phyloP scores from a whole-genome alignment of 2,113 vertebrate species.

The Tupaia chinensis region DNA sequence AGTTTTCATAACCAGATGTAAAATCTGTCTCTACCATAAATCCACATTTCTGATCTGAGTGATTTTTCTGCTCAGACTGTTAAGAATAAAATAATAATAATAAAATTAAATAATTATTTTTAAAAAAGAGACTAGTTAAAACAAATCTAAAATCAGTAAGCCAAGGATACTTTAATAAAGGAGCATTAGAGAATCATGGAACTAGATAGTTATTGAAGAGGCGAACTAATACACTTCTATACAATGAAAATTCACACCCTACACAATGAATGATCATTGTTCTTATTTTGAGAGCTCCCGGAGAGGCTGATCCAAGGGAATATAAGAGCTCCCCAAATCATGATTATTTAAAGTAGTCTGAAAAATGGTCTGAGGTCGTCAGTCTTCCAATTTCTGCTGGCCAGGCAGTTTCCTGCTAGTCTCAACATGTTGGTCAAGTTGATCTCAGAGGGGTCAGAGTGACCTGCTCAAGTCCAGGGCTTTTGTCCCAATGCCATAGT shows the following conservation, averaged over 20 bases:
- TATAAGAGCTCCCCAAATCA: not conserved
- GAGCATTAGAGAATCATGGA: not conserved
- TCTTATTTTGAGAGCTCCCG: not conserved
- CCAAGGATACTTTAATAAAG: not conserved
- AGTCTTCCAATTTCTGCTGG: not conserved
- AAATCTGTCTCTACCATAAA: slow-evolving; percentile 17
- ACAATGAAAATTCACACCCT: not conserved
- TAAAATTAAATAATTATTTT: too few relatives aligned
- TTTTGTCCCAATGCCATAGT: not conserved
- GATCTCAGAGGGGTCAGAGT: not conserved
- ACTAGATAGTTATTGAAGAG: not conserved
- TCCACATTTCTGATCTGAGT: not conserved
- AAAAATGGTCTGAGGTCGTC: not conserved
- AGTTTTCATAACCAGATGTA: not conserved
- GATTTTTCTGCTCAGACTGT: slow-evolving; percentile 31
- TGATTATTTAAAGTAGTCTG: not conserved
- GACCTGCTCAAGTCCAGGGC: not conserved
- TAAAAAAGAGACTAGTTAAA: not conserved
- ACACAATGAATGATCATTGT: not conserved
- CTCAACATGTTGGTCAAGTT: not conserved
- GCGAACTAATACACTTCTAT: not conserved
- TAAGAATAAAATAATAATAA: not conserved
- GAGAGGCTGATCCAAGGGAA: not conserved
- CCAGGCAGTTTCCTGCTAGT: not conserved
- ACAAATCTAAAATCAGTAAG: slow-evolving; percentile 37